Evolutionary conservation across 2,113 vertebrate genomes (phyloP).

Genomic region (Oryzias curvinotus): DNA sequence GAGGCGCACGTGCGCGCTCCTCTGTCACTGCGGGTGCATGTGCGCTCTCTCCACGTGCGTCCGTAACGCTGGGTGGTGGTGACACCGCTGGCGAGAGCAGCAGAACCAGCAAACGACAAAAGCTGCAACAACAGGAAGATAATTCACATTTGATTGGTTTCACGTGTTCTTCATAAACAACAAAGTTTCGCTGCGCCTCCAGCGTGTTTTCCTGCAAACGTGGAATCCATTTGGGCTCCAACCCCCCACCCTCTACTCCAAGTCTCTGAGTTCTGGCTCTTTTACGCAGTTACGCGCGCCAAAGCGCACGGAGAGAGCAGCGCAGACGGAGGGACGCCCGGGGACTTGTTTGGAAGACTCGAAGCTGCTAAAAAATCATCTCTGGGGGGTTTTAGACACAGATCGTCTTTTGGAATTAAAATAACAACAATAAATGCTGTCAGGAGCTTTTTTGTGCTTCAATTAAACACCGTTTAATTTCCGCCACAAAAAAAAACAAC

Average conservation of each 20-base stretch:
- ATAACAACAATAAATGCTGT: constrained; percentile 34
- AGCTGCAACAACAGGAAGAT: constrained; percentile 80
- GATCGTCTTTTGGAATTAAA: constrained; percentile 40
- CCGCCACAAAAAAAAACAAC: too few relatives aligned
- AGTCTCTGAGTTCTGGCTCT: constrained; percentile 27
- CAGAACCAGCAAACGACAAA: constrained; percentile 71
- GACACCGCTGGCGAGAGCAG: constrained; percentile 70
- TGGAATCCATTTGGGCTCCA: constrained; percentile 78
- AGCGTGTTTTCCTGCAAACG: constrained; percentile 77
- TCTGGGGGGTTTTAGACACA: constrained; percentile 37
- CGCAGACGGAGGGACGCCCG: constrained; percentile 40
- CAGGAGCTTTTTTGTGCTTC: not conserved
- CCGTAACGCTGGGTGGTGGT: constrained; percentile 74
- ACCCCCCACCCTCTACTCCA: constrained; percentile 49
- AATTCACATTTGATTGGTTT: constrained; percentile 82
- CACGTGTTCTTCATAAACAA: constrained; percentile 83
- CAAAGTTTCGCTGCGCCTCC: constrained; percentile 75
- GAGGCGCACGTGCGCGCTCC: not conserved
- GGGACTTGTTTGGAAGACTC: constrained; percentile 66
- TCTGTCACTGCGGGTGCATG: constrained; percentile 17
- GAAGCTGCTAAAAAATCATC: constrained; percentile 68
- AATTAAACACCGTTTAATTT: constrained; percentile 17
- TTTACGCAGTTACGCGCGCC: constrained; percentile 41
- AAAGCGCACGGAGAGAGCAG: constrained; percentile 32
- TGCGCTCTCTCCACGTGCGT: constrained; percentile 22